Evolutionary conservation across 2,797 vertebrate genomes (phyloP).

Genomic region (Tragelaphus oryx): DNA sequence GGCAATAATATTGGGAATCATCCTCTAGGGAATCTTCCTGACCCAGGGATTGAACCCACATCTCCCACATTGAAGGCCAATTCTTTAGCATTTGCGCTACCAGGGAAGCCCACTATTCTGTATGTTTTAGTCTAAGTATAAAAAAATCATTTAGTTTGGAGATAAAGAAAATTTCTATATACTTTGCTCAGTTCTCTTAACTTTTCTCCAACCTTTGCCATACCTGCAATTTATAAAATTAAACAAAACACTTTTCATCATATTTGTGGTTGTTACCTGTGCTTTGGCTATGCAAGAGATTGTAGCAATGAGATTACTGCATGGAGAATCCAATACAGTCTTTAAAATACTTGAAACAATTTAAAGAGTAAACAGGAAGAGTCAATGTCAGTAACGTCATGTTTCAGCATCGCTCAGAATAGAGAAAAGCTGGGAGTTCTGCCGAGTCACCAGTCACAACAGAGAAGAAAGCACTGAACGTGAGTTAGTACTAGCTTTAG

Average conservation of each 20-base stretch:
- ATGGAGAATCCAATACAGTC: neutral
- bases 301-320: neutral
- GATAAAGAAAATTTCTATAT: neutral
- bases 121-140: neutral
- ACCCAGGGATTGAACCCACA: neutral
- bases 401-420: neutral
- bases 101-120: neutral
- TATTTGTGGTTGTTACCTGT: neutral
- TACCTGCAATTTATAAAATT: neutral
- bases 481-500: neutral
- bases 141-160: neutral
- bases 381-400: neutral
- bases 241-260: neutral
- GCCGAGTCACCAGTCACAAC: neutral
- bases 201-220: neutral
- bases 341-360: slow-evolving; percentile 26
- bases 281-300: neutral
- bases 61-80: neutral
- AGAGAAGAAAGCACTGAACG: neutral
- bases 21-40: neutral
- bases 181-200: neutral
- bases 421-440: neutral
- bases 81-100: neutral
- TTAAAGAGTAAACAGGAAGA: neutral
- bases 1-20: neutral